Conservation (phyloP, 2,797 vertebrate genomes). For the Epinephelus malabaricus region DNA sequence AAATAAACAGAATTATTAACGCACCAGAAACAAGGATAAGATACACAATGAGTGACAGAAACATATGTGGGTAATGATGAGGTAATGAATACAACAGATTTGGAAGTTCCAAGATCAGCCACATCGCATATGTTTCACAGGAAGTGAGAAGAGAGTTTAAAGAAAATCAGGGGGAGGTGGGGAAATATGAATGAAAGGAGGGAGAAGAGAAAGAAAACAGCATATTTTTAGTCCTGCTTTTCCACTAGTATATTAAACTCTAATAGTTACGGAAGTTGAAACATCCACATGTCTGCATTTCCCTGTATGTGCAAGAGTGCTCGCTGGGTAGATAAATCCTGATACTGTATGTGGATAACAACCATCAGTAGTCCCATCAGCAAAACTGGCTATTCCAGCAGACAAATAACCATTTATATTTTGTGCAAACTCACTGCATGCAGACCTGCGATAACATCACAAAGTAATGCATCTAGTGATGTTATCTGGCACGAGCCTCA, state of each 20-base stretch:
- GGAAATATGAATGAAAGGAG: slow-evolving; percentile 70
- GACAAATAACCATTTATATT: slow-evolving; percentile 67
- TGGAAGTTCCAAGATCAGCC: slow-evolving; percentile 42
- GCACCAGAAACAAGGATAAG: slow-evolving; percentile 7
- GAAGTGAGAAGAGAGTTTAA: slow-evolving; percentile 35
- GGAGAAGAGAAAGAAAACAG: slow-evolving; percentile 81
- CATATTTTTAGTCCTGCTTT: slow-evolving; percentile 80
- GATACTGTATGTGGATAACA: slow-evolving; percentile 36
- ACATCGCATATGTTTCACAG: slow-evolving; percentile 67
- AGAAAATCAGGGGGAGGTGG: slow-evolving; percentile 42
- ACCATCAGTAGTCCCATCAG: slow-evolving; percentile 35
- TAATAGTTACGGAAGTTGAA: slow-evolving; percentile 45
- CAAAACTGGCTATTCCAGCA: slow-evolving; percentile 60
- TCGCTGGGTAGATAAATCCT: slow-evolving; percentile 46
- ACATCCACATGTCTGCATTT: slow-evolving; percentile 61
- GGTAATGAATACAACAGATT: slow-evolving; percentile 42
- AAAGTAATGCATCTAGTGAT: slow-evolving; percentile 85
- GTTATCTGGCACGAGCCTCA: slow-evolving; percentile 76
- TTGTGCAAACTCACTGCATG: slow-evolving; percentile 76
- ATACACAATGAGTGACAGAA: slow-evolving; percentile 44
- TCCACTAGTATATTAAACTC: slow-evolving; percentile 53
- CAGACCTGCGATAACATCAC: slow-evolving; percentile 85
- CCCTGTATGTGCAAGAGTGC: slow-evolving; percentile 36
- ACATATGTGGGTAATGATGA: slow-evolving; percentile 55
- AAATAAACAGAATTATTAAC: slow-evolving; percentile 30